These are phyloP conservation scores for Pyrgilauda ruficollis DNA, from an alignment of 2,113 vertebrate species.

Conservation along the genomic window DNA sequence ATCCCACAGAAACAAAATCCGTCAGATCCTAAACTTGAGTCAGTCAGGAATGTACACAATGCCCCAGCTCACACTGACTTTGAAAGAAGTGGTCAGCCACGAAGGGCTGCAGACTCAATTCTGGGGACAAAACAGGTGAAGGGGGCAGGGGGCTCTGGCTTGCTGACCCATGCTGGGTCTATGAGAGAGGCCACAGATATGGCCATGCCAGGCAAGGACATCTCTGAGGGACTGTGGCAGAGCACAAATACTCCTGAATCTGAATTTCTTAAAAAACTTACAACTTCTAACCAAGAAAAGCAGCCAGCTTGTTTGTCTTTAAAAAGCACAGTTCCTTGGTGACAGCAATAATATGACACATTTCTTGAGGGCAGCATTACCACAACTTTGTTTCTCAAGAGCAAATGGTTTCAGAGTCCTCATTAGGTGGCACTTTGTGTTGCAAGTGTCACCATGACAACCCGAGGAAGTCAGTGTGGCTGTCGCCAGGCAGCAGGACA, in stretches of 20 bases:
- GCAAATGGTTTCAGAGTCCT: neutral
- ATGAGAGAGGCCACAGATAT: neutral
- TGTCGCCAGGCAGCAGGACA: neutral
- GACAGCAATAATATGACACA: neutral
- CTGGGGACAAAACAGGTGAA: neutral
- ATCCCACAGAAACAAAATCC: neutral
- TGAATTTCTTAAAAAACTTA: neutral
- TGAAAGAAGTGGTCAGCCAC: neutral
- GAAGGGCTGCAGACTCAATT: neutral
- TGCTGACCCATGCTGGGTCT: fast-evolving
- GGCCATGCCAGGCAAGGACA: neutral
- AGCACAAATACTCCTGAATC: neutral
- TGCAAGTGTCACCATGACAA: conserved; percentile 21
- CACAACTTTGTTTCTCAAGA: neutral
- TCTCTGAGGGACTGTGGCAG: neutral
- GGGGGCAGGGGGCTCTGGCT: neutral
- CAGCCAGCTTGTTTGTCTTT: neutral
- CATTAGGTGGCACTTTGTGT: neutral
- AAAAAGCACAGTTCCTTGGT: neutral
- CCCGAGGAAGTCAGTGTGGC: neutral
- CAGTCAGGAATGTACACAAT: neutral
- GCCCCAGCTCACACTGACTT: neutral
- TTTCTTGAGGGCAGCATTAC: neutral
- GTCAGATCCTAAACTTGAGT: neutral
- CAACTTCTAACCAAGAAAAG: neutral